Percentiles rank a stretch among this genome's conserved stretches.
Evolutionary conservation across 2,888 invertebrate genomes (phyloP).

Genomic region (Seladonia tumulorum): DNA sequence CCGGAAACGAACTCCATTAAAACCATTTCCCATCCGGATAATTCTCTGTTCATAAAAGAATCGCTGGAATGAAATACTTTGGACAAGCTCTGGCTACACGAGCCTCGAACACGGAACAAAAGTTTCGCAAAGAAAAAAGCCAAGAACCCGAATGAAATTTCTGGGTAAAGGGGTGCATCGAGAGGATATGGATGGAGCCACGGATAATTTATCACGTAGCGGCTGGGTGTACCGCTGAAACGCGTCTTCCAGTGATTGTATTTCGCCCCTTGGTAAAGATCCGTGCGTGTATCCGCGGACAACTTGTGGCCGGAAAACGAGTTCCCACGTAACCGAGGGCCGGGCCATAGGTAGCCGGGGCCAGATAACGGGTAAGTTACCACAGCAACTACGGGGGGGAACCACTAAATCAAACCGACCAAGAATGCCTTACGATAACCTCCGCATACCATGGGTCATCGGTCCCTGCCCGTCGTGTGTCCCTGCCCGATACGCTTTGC

Average conservation of each 20-base stretch:
- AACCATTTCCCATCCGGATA: background rate
- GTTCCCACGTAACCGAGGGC: slow-evolving; percentile 15
- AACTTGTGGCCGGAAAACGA: slow-evolving; percentile 31
- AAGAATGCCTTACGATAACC: slow-evolving; percentile 76
- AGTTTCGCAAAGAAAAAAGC: background rate
- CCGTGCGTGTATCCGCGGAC: background rate
- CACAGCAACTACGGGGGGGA: slow-evolving; percentile 38
- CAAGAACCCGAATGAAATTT: background rate
- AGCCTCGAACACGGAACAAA: background rate
- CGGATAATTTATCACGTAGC: background rate
- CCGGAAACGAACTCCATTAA: too few relatives aligned
- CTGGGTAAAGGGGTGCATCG: background rate
- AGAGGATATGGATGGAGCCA: background rate
- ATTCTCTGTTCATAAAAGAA: background rate
- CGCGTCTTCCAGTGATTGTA: slow-evolving; percentile 1
- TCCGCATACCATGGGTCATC: slow-evolving; percentile 67
- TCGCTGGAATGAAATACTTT: background rate
- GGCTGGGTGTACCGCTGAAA: background rate
- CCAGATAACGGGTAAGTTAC: slow-evolving; percentile 52
- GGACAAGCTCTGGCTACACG: background rate
- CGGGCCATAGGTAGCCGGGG: background rate
- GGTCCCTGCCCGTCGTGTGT: slow-evolving; percentile 38
- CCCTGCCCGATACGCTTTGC: slow-evolving; percentile 23
- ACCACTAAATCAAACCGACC: slow-evolving; percentile 68
- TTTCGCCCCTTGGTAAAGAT: background rate